These are phyloP conservation scores for Lasioglossum villosulum DNA, from an alignment of 2,888 invertebrate genomes.

Conservation along the genomic window DNA sequence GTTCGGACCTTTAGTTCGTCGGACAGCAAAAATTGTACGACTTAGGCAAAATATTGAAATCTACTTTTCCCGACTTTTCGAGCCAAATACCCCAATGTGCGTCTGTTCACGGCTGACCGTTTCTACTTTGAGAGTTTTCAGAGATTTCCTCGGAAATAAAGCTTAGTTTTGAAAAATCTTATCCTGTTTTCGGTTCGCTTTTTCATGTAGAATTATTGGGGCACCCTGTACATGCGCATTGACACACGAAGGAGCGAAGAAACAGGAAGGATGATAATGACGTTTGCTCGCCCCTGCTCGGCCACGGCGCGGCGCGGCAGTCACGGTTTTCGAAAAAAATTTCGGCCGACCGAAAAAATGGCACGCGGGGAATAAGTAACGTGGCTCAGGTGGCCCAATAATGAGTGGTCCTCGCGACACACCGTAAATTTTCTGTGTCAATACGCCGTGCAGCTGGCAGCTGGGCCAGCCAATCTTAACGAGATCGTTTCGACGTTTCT, in stretches of 20 bases:
- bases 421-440: slow-evolving; percentile 67
- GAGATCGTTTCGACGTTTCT: slow-evolving; percentile 59
- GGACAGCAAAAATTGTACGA: no score
- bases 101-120: background rate
- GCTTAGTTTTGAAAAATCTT: background rate
- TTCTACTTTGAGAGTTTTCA: background rate
- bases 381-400: slow-evolving; percentile 64
- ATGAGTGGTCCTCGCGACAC: slow-evolving; percentile 59
- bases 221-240: slow-evolving; percentile 22
- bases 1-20: no score
- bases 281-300: slow-evolving; percentile 45
- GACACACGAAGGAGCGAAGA: slow-evolving; percentile 48
- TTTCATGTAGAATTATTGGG: background rate
- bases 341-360: slow-evolving; percentile 23
- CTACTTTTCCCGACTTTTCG: no score
- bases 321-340: slow-evolving; percentile 64
- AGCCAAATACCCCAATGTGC: no score
- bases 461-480: slow-evolving; percentile 48
- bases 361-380: slow-evolving; percentile 32
- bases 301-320: slow-evolving; percentile 56
- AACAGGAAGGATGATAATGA: slow-evolving; percentile 66
- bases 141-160: background rate
- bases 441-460: slow-evolving; percentile 62
- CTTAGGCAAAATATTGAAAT: no score
- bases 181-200: background rate